These are phyloP conservation scores for Drosophila biarmipes DNA, from an alignment of 1,140 invertebrate species.

Conservation along the genomic window DNA sequence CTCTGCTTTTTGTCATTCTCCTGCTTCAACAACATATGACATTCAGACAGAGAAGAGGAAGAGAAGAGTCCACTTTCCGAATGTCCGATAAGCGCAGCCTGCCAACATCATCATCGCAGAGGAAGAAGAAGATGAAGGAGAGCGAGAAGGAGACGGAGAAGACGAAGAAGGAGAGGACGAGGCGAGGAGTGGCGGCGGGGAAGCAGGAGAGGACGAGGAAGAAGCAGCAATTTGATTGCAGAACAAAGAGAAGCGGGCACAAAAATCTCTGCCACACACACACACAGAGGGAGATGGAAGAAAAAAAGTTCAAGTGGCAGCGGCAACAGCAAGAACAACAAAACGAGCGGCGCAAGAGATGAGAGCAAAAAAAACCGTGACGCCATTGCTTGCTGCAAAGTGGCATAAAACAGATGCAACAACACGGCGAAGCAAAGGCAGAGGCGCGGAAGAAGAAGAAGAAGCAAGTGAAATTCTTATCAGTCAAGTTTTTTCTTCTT, in stretches of 20 bases:
- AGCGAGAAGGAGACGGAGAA: slow-evolving; percentile 10
- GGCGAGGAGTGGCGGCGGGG: background rate
- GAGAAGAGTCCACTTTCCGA: slow-evolving; percentile 44
- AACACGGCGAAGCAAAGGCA: slow-evolving; percentile 20
- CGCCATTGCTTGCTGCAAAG: slow-evolving; percentile 49
- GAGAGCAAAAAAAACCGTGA: slow-evolving; percentile 28
- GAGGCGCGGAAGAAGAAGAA: slow-evolving; percentile 8
- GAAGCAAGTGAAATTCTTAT: slow-evolving; percentile 55
- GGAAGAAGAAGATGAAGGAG: slow-evolving; percentile 4
- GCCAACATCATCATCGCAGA: slow-evolving; percentile 27
- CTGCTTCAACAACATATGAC: slow-evolving; percentile 23
- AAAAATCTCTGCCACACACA: slow-evolving; percentile 51
- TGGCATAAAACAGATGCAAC: slow-evolving; percentile 67
- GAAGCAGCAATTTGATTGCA: slow-evolving; percentile 38
- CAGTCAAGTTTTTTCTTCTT: slow-evolving; percentile 52
- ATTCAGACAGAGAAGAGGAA: slow-evolving; percentile 35
- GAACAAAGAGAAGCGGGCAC: slow-evolving; percentile 52
- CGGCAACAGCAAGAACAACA: slow-evolving; percentile 13
- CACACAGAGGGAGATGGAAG: slow-evolving; percentile 29
- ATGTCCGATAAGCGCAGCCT: slow-evolving; percentile 55
- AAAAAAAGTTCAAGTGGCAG: slow-evolving; percentile 55
- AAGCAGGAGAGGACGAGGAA: slow-evolving; percentile 8
- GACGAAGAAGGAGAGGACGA: slow-evolving; percentile 3
- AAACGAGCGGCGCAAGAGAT: slow-evolving; percentile 1
- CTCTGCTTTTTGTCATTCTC: slow-evolving; percentile 6